These are phyloP conservation scores for Cephalopterus ornatus DNA, from an alignment of 2,113 vertebrate genomes.

Conservation along the genomic window DNA sequence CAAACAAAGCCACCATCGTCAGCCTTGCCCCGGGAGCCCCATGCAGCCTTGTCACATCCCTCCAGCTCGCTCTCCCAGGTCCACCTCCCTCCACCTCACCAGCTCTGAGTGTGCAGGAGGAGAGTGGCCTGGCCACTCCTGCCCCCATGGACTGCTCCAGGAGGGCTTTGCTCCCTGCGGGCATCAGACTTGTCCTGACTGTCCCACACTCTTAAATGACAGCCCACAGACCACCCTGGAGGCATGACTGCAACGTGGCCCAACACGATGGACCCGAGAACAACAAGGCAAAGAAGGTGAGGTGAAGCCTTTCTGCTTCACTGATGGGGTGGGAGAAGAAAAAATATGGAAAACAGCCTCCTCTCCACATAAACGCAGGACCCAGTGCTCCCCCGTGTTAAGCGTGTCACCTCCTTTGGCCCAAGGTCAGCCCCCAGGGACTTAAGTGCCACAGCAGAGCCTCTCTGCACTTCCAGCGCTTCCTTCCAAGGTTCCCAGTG, in stretches of 20 bases:
- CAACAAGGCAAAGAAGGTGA: not conserved
- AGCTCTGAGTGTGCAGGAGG: not conserved
- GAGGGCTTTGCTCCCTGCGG: not conserved
- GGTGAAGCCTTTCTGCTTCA: not conserved
- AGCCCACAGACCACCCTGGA: fast-evolving
- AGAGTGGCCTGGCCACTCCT: not conserved
- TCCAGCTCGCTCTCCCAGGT: not conserved
- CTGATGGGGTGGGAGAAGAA: not conserved
- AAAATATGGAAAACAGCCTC: fast-evolving
- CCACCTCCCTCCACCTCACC: not conserved
- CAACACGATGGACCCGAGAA: not conserved
- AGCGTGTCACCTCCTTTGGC: fast-evolving
- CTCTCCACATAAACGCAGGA: not conserved
- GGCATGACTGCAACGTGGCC: fast-evolving
- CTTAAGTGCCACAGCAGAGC: not conserved
- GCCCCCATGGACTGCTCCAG: not conserved
- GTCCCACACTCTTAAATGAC: not conserved
- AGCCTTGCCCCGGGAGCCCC: not conserved
- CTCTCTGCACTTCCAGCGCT: fast-evolving
- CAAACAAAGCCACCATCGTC: not conserved
- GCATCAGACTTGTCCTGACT: not conserved
- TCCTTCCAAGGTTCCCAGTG: not conserved
- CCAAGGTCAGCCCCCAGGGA: not conserved
- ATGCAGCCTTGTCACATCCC: fast-evolving
- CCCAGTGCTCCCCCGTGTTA: fast-evolving